Conservation (phyloP, 2,113 vertebrate species). For the Cryptomyrus ogoouensis region DNA sequence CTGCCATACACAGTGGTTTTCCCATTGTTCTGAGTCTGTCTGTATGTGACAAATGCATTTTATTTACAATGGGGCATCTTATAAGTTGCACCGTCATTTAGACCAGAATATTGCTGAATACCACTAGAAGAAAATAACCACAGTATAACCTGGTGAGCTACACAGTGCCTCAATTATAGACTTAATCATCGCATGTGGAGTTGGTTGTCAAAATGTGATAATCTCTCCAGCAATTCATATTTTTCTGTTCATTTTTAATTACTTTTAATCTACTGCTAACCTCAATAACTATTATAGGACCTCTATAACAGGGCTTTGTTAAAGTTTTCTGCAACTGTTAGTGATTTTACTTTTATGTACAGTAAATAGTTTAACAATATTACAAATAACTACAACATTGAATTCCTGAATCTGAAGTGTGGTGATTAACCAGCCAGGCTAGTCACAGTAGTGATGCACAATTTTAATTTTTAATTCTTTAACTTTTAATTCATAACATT, state of each 20-base stretch:
- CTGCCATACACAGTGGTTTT: neutral
- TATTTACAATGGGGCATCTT: neutral
- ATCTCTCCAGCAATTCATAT: neutral
- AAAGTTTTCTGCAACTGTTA: neutral
- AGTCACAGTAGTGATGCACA: neutral
- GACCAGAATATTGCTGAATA: neutral
- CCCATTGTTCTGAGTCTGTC: neutral
- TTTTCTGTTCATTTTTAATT: no score
- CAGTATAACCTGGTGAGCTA: neutral
- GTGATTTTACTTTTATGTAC: neutral
- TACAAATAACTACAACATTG: neutral
- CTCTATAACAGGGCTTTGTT: neutral
- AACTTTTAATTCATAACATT: no score
- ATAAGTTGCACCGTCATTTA: neutral
- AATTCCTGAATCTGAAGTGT: neutral
- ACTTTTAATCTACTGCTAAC: neutral
- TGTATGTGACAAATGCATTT: neutral
- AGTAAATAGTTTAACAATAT: neutral
- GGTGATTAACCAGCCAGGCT: neutral
- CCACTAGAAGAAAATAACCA: neutral
- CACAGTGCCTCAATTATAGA: neutral
- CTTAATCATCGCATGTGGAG: neutral
- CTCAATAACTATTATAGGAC: neutral
- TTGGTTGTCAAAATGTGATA: neutral
- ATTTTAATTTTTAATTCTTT: neutral